Conservation (phyloP, 2,113 vertebrate genomes). For the Thunnus maccoyii region DNA sequence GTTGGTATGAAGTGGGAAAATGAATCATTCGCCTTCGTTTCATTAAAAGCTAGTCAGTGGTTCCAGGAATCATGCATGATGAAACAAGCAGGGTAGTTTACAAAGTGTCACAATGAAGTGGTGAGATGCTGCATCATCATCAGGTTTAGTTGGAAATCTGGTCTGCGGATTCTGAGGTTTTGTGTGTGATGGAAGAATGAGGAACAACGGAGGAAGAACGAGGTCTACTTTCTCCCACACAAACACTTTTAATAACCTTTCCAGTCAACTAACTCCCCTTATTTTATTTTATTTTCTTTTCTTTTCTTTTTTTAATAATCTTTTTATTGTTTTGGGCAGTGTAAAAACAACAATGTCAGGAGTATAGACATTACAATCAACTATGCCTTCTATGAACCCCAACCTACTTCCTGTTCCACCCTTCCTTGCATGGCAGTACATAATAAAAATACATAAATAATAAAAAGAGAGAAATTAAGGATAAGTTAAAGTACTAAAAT, state of each 20-base stretch:
- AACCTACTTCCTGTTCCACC: too few species aligned
- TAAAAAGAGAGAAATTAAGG: too few species aligned
- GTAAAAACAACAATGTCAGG: too few species aligned
- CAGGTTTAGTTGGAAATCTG: constrained; percentile 10
- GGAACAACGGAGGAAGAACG: neutral
- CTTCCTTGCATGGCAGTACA: too few species aligned
- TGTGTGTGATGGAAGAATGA: neutral
- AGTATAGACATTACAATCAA: too few species aligned
- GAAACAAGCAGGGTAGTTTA: constrained; percentile 16
- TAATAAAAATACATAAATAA: too few species aligned
- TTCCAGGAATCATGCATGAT: constrained; percentile 13
- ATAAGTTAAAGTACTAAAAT: too few species aligned
- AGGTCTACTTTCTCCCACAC: neutral
- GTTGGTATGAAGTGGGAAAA: constrained; percentile 34
- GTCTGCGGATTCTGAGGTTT: constrained; percentile 52
- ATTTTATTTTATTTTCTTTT: neutral
- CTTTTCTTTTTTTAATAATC: too few species aligned
- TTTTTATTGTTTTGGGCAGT: too few species aligned
- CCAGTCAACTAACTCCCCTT: neutral
- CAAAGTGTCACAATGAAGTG: constrained; percentile 19
- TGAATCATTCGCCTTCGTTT: constrained; percentile 10
- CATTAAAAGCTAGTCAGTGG: constrained; percentile 7
- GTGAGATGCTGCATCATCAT: constrained; percentile 40
- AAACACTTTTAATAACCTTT: constrained; percentile 1
- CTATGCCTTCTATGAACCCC: too few species aligned